Evolutionary conservation across 92 coral and sea anemone species (phyloP).

Genomic region (Anthopleura xanthogrammica): DNA sequence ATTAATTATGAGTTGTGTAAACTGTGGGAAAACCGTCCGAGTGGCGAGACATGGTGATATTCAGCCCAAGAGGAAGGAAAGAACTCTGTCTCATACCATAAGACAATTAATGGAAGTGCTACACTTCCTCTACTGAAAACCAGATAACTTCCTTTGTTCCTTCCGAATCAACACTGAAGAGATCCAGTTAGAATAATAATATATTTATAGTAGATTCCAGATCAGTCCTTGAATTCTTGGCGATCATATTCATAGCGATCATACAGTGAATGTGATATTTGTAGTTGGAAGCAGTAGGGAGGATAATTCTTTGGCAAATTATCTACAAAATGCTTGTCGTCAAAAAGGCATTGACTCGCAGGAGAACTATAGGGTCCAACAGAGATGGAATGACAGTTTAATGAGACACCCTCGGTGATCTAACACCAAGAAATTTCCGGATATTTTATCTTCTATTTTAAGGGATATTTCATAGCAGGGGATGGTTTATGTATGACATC

Average conservation of each 20-base stretch:
- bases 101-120: conserved; percentile 7
- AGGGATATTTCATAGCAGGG: background rate
- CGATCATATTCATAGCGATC: background rate
- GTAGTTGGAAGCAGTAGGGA: background rate
- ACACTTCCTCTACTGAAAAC: background rate
- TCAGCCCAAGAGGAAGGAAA: background rate
- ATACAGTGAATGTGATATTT: background rate
- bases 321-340: conserved; percentile 46
- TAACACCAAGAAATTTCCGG: conserved; percentile 33
- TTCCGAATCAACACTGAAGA: background rate
- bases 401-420: conserved; percentile 24
- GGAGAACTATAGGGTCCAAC: conserved; percentile 35
- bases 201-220: too few species aligned
- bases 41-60: conserved; percentile 6
- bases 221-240: too few species aligned
- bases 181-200: too few species aligned
- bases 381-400: conserved; percentile 41
- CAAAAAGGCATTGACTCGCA: conserved; percentile 34
- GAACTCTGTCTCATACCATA: background rate
- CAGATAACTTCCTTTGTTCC: background rate
- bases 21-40: conserved; percentile 8
- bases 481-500: background rate
- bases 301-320: conserved; percentile 27
- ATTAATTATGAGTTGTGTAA: conserved; percentile 15
- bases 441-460: conserved; percentile 12